Evolutionary conservation across 2,888 invertebrate genomes (phyloP), one percentile per base, ranked within the genome.

Genomic region (Tridacna gigas): DNA sequence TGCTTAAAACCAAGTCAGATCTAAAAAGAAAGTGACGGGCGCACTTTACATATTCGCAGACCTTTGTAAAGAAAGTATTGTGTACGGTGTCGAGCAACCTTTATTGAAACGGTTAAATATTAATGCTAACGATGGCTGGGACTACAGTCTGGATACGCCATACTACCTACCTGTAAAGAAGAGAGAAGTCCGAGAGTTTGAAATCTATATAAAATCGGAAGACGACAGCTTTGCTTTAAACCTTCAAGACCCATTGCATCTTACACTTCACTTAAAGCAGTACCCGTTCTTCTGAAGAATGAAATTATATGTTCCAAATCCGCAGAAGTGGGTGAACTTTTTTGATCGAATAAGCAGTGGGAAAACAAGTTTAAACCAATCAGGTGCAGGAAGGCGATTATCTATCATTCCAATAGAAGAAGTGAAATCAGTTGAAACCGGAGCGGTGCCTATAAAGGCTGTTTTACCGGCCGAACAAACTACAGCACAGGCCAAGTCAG

Each of bases 401-500:
- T 73, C 25, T 37, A 18, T 81, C 18, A 79, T 79, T 37, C 47
- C 81, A 0, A 67, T 84, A 20, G 66, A 76, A 28, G 47, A 71
- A 37, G 37, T 51, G 61, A 74, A 66, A 48, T 26, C 74, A 0
- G 48, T 18, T 12, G 74, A 66, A 9, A 47, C 74, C 45, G 66
- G 74, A 66, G 18, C 18, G 11, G 48, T 22, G 25, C 65, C 84
- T 28, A 81, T 84, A 9, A 79, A 84, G 67, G 84, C 79, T 20
- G 79, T 84, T 13, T 76, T 84, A 76, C 81, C 84, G 25, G 61
- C 81, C n/a, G 81, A 84, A 69, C 84, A 84, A 48, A 81, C 84
- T 25, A 63, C 67, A 5, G 81, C 79, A 0, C 81, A 79, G 51
- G 84, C 84, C 18, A 82, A 79, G 71, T 82, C 76, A 0, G 84